Evolutionary conservation across 2,113 vertebrate species (phyloP), one percentile per base, ranked within the genome.

Genomic region (Crotophaga sulcirostris): DNA sequence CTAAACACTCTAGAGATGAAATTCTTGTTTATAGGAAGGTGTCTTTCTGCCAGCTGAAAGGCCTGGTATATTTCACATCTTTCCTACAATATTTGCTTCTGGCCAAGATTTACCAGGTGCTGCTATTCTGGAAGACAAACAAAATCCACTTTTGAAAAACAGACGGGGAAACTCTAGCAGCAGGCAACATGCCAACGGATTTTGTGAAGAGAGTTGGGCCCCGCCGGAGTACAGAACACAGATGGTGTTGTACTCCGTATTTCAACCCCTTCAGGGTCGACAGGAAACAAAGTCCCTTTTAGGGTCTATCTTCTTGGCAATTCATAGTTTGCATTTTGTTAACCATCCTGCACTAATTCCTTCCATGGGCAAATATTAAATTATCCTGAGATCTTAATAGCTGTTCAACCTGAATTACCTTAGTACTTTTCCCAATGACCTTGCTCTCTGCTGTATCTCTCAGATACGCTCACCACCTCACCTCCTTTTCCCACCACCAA

Each of bases 31-130:
- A 25, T n/a, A 60, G 15, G 38, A 69, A 73, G 9, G 4, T 69
- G 26, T 33, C 17, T 11, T 83, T 91, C 55, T 79, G 55, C 87
- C 68, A 95, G 68, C 42, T 84, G 70, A 74, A 78, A 70, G 1
- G 26, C 72, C 88, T 85, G 44, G 82, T 75, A 26, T 23, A 60
- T 75, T 85, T 93, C 63, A 79, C 62, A 75, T 34, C 19, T 90
- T 93, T 69, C 44, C 38, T 60, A 25, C 9, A 49, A 31, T 68
- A 47, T 55, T 55, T 87, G 45, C n/a, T 91, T 62, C 90, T 64
- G 67, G 67, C 44, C 87, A 89, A 93, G 63, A 64, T 73, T 84
- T 93, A 64, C 69, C 90, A 95, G 78, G 85, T 93, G 47, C 64
- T 0, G 1, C 56, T 70, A 51, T 9, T 58, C 33, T 84, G 87